Evolutionary conservation across 2,888 invertebrate genomes (phyloP).

Genomic region (Papilio protenor): DNA sequence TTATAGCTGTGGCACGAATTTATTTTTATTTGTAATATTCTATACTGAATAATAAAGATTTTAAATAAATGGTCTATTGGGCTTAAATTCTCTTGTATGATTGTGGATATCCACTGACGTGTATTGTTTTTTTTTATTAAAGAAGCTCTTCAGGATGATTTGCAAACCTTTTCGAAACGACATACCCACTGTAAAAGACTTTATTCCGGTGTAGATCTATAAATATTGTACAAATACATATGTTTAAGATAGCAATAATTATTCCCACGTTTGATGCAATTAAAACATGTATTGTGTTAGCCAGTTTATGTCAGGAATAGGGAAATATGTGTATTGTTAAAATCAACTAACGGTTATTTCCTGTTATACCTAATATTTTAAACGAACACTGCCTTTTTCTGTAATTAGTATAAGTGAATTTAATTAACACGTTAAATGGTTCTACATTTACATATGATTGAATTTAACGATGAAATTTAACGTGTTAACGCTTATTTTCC

Average conservation of each 20-base stretch:
- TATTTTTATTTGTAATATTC: not conserved
- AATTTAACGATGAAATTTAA: not conserved
- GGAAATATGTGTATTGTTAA: not conserved
- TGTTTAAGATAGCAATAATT: not conserved
- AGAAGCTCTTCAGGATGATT: not conserved
- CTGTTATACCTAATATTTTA: too few species aligned
- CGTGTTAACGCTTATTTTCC: not conserved
- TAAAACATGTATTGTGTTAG: not conserved
- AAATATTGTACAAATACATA: not conserved
- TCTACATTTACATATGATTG: too few species aligned
- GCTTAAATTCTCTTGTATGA: too few species aligned
- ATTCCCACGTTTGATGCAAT: not conserved
- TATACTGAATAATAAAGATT: too few species aligned
- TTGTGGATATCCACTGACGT: not conserved
- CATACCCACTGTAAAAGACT: not conserved
- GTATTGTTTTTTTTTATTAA: not conserved
- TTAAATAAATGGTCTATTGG: too few species aligned
- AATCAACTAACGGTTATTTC: not conserved
- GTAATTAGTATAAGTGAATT: not conserved
- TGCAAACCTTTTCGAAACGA: not conserved
- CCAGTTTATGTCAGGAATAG: not conserved
- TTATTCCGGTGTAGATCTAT: not conserved
- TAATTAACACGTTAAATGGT: not conserved
- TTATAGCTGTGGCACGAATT: conserved; percentile 4
- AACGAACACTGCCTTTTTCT: not conserved